Evolutionary conservation across 1,140 invertebrate species (phyloP), one percentile per base, ranked within the genome.

Genomic region (Centruroides sculpturatus): DNA sequence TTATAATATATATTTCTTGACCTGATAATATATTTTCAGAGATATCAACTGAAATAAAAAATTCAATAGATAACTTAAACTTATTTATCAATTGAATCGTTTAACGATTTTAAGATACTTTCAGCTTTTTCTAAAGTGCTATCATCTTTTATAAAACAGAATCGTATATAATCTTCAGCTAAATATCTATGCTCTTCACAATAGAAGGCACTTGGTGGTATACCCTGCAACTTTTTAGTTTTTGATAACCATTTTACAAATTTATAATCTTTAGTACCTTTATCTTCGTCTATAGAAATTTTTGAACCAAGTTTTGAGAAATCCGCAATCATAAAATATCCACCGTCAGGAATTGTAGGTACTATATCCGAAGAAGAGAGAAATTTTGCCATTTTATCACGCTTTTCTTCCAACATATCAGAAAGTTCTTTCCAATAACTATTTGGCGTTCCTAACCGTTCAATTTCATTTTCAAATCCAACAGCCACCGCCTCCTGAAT

Each of bases 181-280:
- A 95, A 75, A 62, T 81, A 72, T 73, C 95, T 95, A 73, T 98
- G 82, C 13, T 78, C 76, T 2, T 82, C 75, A 51, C 82, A 84
- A 73, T 97, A 99, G 76, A 99, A 99, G 0, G 91, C 93, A 55
- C 87, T 87, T 9, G 90, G 86, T 12, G 96, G 96, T 68, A 99
- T 98, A 46, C 88, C 86, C 69, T 93, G 85, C 34, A 99, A 74
- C 61, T 93, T 92, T 71, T 92, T 85, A 71, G 94, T 89, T 71
- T 89, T 93, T 0, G 85, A 87, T 78, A 98, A 85, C 87, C 92
- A 98, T 74, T 94, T 89, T 0, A 90, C 90, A 73, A 98, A 98
- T 68, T 81, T 81, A 71, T 92, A 97, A 76, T 98, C 94, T 65
- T 84, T 85, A 1, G 77, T 77, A 57, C 72, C 68, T 13, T 69